Evolutionary conservation across 1,140 invertebrate species (phyloP), one percentile per base, ranked within the genome.

Genomic region (Saccostrea glomerata): DNA sequence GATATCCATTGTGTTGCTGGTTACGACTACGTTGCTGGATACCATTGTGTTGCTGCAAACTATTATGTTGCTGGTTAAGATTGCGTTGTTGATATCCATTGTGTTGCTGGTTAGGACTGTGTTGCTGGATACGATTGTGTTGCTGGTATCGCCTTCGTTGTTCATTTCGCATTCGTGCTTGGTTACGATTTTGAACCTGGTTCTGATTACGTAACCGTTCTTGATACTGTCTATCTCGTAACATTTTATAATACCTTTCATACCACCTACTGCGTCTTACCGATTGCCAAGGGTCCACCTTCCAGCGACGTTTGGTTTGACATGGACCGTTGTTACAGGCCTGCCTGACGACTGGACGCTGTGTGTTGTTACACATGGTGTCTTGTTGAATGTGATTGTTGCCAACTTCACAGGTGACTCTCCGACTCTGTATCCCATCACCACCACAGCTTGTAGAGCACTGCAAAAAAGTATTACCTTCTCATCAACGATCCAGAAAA

Each of bases 351-450:
- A 90, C 73, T 20, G 97, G 96, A 93, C 95, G 96, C 7, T 95
- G 93, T 63, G 86, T 90, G 55, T 89, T 87, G 86, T 95, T 94
- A 92, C 96, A 97, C 86, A 92, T 88, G 55, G 88, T 86, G 82
- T 92, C 90, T 58, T 90, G 88, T 17, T 92, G 73, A n/a, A 91
- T 89, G 23, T 91, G 89, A 40, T 88, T 86, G 82, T 91, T 88
- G 9, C 84, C 86, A 40, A 92, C 73, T n/a, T 91, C 91, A 90
- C 93, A 93, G 40, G 90, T 66, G 9, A 93, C 96, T 55, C 92
- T 95, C 40, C 97, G 95, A 15, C 93, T 95, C 90, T 97, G 96
- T 3, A 95, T 93, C 15, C 97, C 97, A 73, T 95, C 95, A 47
- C 96, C 96, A 20, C 87, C 90, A 90, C 92, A 93, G 11, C 82